phyloP scores from a whole-genome alignment of 2,797 vertebrate genomes.

The Urosaurus nigricauda region DNA sequence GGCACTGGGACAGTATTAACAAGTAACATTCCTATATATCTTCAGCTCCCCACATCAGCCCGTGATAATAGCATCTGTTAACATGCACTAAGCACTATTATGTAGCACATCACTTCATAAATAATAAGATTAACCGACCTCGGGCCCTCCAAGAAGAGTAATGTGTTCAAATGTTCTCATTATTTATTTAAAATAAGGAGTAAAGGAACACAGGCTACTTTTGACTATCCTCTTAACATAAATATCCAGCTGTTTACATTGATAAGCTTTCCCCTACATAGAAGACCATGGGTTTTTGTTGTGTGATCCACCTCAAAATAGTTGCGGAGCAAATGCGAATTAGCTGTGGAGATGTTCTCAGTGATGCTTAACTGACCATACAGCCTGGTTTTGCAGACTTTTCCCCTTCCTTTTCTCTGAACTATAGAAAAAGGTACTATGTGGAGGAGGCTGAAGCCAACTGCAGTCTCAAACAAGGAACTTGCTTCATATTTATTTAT shows the following conservation, averaged over 20 bases:
- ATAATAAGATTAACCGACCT: constrained; percentile 99
- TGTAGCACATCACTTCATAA: constrained; percentile 99
- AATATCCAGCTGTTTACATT: constrained; percentile 86
- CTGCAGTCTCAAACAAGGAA: constrained; percentile 67
- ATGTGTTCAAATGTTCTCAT: constrained; percentile 99
- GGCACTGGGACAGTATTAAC: constrained; percentile 88
- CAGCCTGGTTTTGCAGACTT: constrained; percentile 56
- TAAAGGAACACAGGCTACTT: constrained; percentile 94
- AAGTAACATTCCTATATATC: constrained; percentile 96
- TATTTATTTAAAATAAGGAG: constrained; percentile 99
- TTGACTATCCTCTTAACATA: constrained; percentile 90
- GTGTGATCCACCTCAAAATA: constrained; percentile 61
- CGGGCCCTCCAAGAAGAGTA: constrained; percentile 91
- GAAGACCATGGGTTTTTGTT: constrained; percentile 69
- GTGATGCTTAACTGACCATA: constrained; percentile 67
- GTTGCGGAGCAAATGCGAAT: constrained; percentile 64
- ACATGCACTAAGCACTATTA: constrained; percentile 99
- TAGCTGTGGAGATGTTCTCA: constrained; percentile 53
- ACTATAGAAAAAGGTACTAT: constrained; percentile 76
- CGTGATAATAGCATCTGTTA: constrained; percentile 99
- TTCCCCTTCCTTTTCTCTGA: constrained; percentile 49
- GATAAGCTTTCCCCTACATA: constrained; percentile 70
- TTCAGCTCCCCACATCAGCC: constrained; percentile 90
- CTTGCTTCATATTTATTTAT: constrained; percentile 59
- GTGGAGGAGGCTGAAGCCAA: constrained; percentile 71